These are phyloP conservation scores for Chelonus formosanus DNA, from an alignment of 2,888 invertebrate genomes.

Conservation along the genomic window DNA sequence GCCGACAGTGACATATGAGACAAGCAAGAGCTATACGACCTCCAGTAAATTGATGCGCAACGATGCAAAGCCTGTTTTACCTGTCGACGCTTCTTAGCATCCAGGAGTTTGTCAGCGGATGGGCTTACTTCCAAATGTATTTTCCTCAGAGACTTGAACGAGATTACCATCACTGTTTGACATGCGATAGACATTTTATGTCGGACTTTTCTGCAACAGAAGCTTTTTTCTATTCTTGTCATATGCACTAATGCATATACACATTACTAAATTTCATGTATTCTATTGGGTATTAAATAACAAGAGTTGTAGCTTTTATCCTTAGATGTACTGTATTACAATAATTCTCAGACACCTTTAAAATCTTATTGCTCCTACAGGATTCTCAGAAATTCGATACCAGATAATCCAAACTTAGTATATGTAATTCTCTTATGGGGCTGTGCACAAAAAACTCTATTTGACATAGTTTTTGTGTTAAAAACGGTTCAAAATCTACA, in stretches of 20 bases:
- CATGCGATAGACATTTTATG: slow-evolving; percentile 1
- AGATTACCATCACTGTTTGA: slow-evolving; percentile 42
- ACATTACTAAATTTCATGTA: background rate
- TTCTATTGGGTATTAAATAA: slow-evolving; percentile 5
- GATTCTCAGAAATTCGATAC: slow-evolving; percentile 14
- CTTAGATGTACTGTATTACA: background rate
- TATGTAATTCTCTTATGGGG: too few species aligned
- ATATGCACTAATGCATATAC: background rate
- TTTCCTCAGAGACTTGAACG: slow-evolving; percentile 40
- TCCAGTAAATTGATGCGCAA: slow-evolving; percentile 39
- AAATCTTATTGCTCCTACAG: too few species aligned
- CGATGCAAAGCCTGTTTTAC: slow-evolving; percentile 50
- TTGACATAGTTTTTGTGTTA: too few species aligned
- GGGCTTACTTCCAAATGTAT: slow-evolving; percentile 45
- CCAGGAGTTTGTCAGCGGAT: slow-evolving; percentile 35
- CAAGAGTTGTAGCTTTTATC: slow-evolving; percentile 5
- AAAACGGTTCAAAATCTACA: too few species aligned
- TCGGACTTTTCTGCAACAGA: slow-evolving; percentile 7
- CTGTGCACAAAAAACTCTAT: too few species aligned
- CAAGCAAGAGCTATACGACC: slow-evolving; percentile 5
- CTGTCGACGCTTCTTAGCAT: slow-evolving; percentile 42
- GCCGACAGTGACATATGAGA: slow-evolving; percentile 11
- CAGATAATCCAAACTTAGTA: slow-evolving; percentile 9
- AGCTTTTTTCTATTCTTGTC: background rate
- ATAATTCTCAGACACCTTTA: slow-evolving; percentile 16